A percentile compares a stretch with the other conserved stretches of the same genome.
These are phyloP conservation scores for Oncorhynchus nerka DNA, from an alignment of 2,113 vertebrate species.

Conservation along the genomic window DNA sequence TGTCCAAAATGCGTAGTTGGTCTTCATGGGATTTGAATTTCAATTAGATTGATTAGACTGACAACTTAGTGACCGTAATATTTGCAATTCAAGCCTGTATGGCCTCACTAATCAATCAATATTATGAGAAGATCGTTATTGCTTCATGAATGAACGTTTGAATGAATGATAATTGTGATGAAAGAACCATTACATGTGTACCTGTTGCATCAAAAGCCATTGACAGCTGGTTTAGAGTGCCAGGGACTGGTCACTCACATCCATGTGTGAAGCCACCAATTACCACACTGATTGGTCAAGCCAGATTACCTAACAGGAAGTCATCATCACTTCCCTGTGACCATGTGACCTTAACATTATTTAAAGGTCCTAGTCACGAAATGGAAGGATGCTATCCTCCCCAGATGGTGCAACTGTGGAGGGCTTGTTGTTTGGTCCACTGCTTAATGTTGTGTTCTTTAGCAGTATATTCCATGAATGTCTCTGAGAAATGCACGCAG, in stretches of 20 bases:
- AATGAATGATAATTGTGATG: too few relatives aligned
- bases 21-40: not conserved
- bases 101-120: not conserved
- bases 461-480: constrained; percentile 32
- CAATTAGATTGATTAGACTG: not conserved
- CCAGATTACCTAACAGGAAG: constrained; percentile 31
- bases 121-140: not conserved
- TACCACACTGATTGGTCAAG: constrained; percentile 27
- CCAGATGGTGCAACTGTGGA: constrained; percentile 54
- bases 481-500: constrained; percentile 69
- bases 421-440: constrained; percentile 7
- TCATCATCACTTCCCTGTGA: constrained; percentile 33
- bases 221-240: not conserved
- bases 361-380: constrained; percentile 53
- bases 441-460: constrained; percentile 27
- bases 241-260: not conserved
- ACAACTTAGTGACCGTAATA: not conserved
- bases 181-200: not conserved
- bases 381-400: constrained; percentile 14
- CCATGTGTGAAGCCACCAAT: constrained; percentile 13
- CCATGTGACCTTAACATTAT: constrained; percentile 45
- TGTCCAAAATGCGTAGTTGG: not conserved
- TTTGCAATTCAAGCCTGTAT: not conserved
- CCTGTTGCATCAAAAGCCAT: not conserved
- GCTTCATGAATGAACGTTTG: too few relatives aligned